Base-by-base conservation (phyloP, 1,140 invertebrate species). In the Carposina sasakii region DNA sequence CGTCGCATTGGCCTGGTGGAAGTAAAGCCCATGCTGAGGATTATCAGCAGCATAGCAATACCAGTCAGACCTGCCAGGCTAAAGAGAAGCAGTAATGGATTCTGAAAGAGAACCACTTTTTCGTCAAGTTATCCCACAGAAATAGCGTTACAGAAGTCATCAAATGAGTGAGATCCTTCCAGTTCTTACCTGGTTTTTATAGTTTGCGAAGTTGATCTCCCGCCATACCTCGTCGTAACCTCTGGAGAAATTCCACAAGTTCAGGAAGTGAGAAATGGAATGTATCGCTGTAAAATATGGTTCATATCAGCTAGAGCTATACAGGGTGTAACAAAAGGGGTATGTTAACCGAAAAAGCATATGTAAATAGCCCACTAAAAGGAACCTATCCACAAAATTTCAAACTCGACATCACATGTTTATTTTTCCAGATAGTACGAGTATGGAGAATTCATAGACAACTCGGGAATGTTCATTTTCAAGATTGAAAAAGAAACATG, bases 201-300 rank as follows among this genome's bases (percentile, higher is more conserved):
- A 74, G 34, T 34, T 70, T 15, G 79, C 77, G 47, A 83, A 67
- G 54, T 83, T 81, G 52, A 83, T 76, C 44, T 77, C 74, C 20
- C 24, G 39, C 33, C 53, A 47, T 46, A 54, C 48, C 44, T 78
- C 67, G 48, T 83, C 72, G 61, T 74, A 83, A 13, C 58, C 67
- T 33, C 71, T 66, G 5, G 77, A 81, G 54, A 84, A 84, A 63
- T 81, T 84, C 76, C 76, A 84, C 34, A 81, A 56, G 54, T 84
- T 84, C 20, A 71, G 58, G 37, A 78, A 78, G 59, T 84, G 77
- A 4, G 79, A 81, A 54, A 72, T 62, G 49, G 79, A 84, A 71
- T 84, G 81, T 60, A 79, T 54, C 41, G 81, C 77, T 83, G 71
- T 23, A 67, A 78, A 67, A 39, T 10, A 47, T 44, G 22, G 12